Percentiles rank a stretch among this genome's conserved stretches.
phyloP scores from a whole-genome alignment of 1,140 invertebrate genomes.

The Hyphantria cunea region DNA sequence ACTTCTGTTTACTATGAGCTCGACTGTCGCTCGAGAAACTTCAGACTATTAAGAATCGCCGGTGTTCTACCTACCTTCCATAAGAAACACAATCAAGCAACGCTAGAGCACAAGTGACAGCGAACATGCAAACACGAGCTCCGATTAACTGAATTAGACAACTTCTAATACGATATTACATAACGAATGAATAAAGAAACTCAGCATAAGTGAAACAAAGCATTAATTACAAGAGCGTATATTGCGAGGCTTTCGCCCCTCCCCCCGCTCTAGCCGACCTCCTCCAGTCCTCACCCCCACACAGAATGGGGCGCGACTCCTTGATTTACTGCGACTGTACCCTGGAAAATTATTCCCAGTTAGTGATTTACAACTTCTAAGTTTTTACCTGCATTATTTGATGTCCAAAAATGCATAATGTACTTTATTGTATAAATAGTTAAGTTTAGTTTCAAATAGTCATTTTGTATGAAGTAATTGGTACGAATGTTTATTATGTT shows the following conservation, averaged over 20 bases:
- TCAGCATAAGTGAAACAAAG: conserved; percentile 25
- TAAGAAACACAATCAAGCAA: too few species aligned
- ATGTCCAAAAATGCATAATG: conserved; percentile 18
- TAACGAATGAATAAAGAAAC: conserved; percentile 20
- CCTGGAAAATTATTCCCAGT: conserved; percentile 55
- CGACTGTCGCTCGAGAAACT: too few species aligned
- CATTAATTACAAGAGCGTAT: conserved; percentile 46
- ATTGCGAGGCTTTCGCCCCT: conserved; percentile 9
- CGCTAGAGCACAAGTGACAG: too few species aligned
- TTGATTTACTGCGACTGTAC: conserved; percentile 53
- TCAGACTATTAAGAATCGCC: too few species aligned
- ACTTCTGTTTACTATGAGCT: too few species aligned
- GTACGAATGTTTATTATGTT: conserved; percentile 36
- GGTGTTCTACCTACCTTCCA: too few species aligned
- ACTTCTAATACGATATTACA: conserved; percentile 8
- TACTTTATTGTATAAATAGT: conserved; percentile 6
- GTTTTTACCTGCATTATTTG: conserved; percentile 57
- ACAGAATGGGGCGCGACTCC: conserved; percentile 40
- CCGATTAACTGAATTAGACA: conserved; percentile 1
- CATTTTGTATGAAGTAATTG: conserved; percentile 40
- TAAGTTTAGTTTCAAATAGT: conserved; percentile 19
- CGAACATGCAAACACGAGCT: not conserved
- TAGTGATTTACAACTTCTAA: conserved; percentile 55
- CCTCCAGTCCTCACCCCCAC: not conserved
- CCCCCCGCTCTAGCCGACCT: not conserved